phyloP scores from a whole-genome alignment of 2,797 vertebrate species.

The Crenichthys baileyi region DNA sequence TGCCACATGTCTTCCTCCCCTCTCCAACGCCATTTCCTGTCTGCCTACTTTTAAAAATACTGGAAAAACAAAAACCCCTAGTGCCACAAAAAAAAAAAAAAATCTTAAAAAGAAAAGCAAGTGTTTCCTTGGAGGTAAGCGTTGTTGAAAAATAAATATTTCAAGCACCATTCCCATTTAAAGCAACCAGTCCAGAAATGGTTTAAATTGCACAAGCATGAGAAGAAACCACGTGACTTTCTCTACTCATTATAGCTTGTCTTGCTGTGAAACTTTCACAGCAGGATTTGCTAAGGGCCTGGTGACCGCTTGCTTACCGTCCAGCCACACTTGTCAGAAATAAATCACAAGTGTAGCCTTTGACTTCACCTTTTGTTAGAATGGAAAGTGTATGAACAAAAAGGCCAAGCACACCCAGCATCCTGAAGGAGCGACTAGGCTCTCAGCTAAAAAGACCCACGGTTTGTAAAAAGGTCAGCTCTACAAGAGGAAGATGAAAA shows the following conservation, averaged over 20 bases:
- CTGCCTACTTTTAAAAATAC: too few relatives aligned
- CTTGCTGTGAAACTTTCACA: conserved; percentile 45
- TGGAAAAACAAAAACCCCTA: too few relatives aligned
- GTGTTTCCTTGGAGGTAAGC: background rate
- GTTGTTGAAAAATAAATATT: background rate
- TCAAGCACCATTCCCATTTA: background rate
- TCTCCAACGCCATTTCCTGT: too few relatives aligned
- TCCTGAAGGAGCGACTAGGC: conserved; percentile 9
- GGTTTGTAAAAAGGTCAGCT: conserved; percentile 52
- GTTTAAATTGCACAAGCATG: conserved; percentile 29
- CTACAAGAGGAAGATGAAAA: conserved; percentile 42
- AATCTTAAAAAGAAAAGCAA: background rate
- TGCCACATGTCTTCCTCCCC: too few relatives aligned
- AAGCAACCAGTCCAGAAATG: conserved; percentile 26
- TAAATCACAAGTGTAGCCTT: conserved; percentile 48
- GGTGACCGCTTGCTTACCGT: conserved; percentile 48
- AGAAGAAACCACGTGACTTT: conserved; percentile 16
- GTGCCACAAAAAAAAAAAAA: too few relatives aligned
- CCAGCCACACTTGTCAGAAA: conserved; percentile 40
- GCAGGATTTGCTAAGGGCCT: conserved; percentile 43
- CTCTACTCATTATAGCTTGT: conserved; percentile 38
- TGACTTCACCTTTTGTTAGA: conserved; percentile 42
- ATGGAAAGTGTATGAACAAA: conserved; percentile 27
- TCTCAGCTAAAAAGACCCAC: conserved; percentile 21
- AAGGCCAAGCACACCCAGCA: conserved; percentile 16